These are phyloP conservation scores for Calcarius ornatus DNA, from an alignment of 2,113 vertebrate genomes.

Conservation along the genomic window DNA sequence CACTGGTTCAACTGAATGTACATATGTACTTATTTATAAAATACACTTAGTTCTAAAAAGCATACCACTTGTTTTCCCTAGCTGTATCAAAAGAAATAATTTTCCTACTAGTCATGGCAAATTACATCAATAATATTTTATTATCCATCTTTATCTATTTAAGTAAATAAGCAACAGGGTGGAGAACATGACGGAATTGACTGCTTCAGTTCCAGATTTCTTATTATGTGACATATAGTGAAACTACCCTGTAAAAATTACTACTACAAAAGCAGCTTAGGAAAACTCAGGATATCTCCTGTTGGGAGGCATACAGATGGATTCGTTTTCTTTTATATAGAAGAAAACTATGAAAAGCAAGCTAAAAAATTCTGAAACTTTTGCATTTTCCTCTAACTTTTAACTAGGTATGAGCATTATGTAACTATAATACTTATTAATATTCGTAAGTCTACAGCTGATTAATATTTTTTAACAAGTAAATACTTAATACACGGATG, in stretches of 20 bases:
- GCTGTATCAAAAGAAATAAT: neutral
- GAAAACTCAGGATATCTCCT: neutral
- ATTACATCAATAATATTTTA: conserved; percentile 11
- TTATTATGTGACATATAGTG: neutral
- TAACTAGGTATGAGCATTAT: neutral
- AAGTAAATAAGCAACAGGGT: conserved; percentile 9
- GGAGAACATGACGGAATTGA: neutral
- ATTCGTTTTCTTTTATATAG: neutral
- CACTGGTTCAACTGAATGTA: neutral
- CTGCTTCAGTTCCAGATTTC: neutral
- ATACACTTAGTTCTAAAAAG: neutral
- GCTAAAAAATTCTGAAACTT: neutral
- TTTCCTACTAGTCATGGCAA: neutral
- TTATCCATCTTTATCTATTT: neutral
- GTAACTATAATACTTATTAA: neutral
- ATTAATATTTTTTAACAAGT: neutral
- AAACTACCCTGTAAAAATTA: neutral
- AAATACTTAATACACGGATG: neutral
- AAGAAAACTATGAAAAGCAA: neutral
- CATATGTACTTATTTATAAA: neutral
- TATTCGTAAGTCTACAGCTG: neutral
- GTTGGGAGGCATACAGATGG: neutral
- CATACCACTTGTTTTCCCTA: neutral
- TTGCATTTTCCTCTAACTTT: neutral
- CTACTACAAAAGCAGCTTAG: neutral